Base-by-base conservation (phyloP, 2,797 vertebrate species). In the Amblyopsis hoosieri region DNA sequence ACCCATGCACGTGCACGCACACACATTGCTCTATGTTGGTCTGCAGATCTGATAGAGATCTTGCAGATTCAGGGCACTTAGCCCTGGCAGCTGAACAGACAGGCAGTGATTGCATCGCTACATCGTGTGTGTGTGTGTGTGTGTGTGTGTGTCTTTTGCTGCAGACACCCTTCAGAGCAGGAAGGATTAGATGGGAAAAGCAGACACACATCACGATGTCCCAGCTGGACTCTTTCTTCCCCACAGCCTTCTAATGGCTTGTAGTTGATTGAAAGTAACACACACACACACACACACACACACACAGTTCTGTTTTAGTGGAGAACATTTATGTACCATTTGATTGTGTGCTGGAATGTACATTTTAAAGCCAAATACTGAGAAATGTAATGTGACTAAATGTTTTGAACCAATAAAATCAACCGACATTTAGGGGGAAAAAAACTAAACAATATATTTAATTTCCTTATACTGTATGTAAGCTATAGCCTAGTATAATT, bases 11-110 rank as follows among this genome's bases (percentile, higher is more conserved):
- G 12, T 8, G 6, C 50, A 52, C 50, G 3, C 50, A 52, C 1
- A 1, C 50, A 52, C 15, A 4, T 60, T 64, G 58, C 69, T 69
- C 72, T 74, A 54, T 62, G 72, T 74, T 66, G 70, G 79, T 85
- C 79, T 73, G 74, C 70, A 76, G 76, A 83, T 87, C 75, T 82
- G 88, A 90, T 89, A 82, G 69, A 78, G 78, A 86, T 90, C 89
- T 87, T 61, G 58, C 71, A 82, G 81, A 87, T 82, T 85, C 62
- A 57, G 80, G 77, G 68, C 70, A 80, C 82, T 88, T 82, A 83
- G 75, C 64, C 76, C 77, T 89, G 86, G 85, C 88, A 88, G 77
- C 84, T 77, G 76, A 90, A 90, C 81, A 90, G 83, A 85, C 76
- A 79, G 57, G 60, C 69, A 71, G 53, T 80, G 81, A 84, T 88